Base-by-base conservation (phyloP, 2,113 vertebrate genomes). In the Thomomys bottae region DNA sequence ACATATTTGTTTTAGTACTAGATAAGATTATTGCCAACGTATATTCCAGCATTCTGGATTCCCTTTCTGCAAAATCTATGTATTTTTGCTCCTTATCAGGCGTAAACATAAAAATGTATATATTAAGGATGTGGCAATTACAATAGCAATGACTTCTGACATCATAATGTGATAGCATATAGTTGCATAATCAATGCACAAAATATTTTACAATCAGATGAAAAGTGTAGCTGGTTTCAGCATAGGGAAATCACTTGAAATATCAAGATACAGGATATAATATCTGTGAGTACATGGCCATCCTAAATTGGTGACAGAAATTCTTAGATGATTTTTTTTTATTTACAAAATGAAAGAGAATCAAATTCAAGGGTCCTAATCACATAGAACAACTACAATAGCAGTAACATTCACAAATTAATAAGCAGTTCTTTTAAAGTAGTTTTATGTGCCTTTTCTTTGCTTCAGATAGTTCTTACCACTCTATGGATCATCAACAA, bases 321-420 rank as follows among this genome's bases (percentile, higher is more conserved):
- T 68, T 63, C 4, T 8, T 5, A 76, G 3, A 34, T 26, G 72
- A 85, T 80, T 63, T 14, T 20, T 34, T 70, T 80, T 14, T n/a
- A 54, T 78, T 38, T n/a, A 88, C n/a, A 23, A 42, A 88, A 32
- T 20, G 38, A 42, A 15, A 84, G 14, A 17, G 49, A 54, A 87
- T 63, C 38, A 75, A 77, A 84, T 87, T 66, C n/a, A 87, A 88
- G 49, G 18, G 20, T n/a, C 8, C 61, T 34, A 94, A 42, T 75
- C 30, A 79, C 21, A 88, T 30, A 42, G n/a, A 75, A 64, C 32
- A 91, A 34, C 91, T 54, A 34, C 11, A 79, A 75, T 66, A 54
- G 18, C 49, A 54, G 15, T 54, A 54, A 54, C 49, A 38, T 36
- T 85, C 28, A 76, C 30, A 90, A 77, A 14, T 24, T 32, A 57